phyloP scores from a whole-genome alignment of 1,140 invertebrate genomes.

The Drosophila rufa region DNA sequence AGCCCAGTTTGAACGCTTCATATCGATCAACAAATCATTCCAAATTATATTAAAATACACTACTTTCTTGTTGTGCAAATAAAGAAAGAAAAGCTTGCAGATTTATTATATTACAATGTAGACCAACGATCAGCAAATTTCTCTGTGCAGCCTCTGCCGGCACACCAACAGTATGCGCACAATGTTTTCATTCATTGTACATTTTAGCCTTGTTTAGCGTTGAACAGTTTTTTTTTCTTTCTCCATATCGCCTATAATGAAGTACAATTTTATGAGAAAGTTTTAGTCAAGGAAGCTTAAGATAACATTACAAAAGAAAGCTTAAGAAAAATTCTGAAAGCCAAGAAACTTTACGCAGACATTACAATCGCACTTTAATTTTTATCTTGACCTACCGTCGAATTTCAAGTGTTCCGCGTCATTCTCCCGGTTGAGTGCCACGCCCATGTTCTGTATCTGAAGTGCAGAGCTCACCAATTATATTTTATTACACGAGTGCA shows the following conservation, averaged over 20 bases:
- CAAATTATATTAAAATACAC: neutral
- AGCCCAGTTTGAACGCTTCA: neutral
- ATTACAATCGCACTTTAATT: neutral
- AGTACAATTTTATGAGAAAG: neutral
- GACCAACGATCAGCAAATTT: no score
- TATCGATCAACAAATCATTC: neutral
- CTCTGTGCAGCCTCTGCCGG: no score
- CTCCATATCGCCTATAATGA: no score
- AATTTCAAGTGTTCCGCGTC: slow-evolving; percentile 10
- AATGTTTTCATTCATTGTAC: no score
- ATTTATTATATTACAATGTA: no score
- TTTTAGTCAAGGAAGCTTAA: no score
- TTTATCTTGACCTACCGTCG: slow-evolving; percentile 18
- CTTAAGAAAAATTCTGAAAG: neutral
- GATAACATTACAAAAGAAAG: neutral
- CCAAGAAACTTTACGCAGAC: no score
- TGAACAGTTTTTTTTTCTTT: no score
- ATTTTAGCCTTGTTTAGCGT: no score
- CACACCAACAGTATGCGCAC: no score
- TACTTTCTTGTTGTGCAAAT: no score
- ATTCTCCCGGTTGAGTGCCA: slow-evolving; percentile 6
- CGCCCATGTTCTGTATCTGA: slow-evolving; percentile 35
- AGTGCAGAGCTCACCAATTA: slow-evolving; percentile 62
- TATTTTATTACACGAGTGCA: slow-evolving; percentile 58
- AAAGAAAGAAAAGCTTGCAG: no score